Percentiles rank a stretch among this genome's conserved stretches.
phyloP scores from a whole-genome alignment of 35 echinoderm and acorn worm genomes.

The Apostichopus japonicus region DNA sequence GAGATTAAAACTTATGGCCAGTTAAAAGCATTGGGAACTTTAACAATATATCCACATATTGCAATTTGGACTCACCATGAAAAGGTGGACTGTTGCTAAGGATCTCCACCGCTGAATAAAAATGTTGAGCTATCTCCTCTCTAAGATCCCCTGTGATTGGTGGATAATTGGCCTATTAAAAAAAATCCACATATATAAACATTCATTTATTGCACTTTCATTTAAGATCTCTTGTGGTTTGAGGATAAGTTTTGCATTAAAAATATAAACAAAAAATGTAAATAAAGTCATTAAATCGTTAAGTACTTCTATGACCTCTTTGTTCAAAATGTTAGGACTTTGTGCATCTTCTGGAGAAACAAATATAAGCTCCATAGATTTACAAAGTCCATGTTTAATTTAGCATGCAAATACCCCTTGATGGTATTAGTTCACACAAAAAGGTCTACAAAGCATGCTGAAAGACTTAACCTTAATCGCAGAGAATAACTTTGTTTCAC shows the following conservation, averaged over 20 bases:
- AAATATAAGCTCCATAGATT: not conserved
- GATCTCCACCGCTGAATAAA: conserved; percentile 69
- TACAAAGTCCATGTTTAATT: not conserved
- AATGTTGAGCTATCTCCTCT: conserved; percentile 64
- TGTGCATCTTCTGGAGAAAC: too few relatives aligned
- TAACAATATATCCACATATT: too few relatives aligned
- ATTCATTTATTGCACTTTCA: not conserved
- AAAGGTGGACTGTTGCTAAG: conserved; percentile 56
- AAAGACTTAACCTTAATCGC: too few relatives aligned
- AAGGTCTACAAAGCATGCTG: conserved; percentile 10
- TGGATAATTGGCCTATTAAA: not conserved
- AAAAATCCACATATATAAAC: not conserved
- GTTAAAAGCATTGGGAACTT: too few relatives aligned
- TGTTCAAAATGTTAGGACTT: too few relatives aligned
- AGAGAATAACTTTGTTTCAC: too few relatives aligned
- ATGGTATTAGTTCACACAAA: not conserved
- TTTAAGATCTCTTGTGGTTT: too few relatives aligned
- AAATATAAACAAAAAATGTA: too few relatives aligned
- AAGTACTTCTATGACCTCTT: too few relatives aligned
- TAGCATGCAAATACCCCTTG: not conserved
- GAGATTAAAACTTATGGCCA: too few relatives aligned
- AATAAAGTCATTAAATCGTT: too few relatives aligned
- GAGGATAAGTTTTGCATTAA: too few relatives aligned
- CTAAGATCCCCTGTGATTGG: conserved; percentile 51
- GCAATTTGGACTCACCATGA: not conserved